phyloP scores from a whole-genome alignment of 2,797 vertebrate genomes.

The Pseudomugil gertrudae region DNA sequence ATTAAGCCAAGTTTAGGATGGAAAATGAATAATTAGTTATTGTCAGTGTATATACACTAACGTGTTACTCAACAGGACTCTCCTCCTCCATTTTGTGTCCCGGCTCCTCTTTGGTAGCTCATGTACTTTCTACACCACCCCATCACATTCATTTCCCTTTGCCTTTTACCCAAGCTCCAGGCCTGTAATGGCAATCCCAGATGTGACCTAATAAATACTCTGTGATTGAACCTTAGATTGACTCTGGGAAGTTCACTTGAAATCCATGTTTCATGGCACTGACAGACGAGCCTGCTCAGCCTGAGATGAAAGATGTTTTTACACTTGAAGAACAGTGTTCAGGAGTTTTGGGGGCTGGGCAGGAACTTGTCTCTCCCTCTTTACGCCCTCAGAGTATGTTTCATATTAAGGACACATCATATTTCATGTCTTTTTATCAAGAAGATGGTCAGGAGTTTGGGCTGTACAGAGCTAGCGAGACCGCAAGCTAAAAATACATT shows the following conservation, averaged over 20 bases:
- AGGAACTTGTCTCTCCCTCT: constrained; percentile 30
- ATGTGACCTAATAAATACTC: constrained; percentile 78
- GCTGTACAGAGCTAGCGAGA: constrained; percentile 47
- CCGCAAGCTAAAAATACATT: constrained; percentile 76
- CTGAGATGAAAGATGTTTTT: constrained; percentile 56
- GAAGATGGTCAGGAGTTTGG: constrained; percentile 64
- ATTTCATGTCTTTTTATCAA: constrained; percentile 80
- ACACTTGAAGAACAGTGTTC: constrained; percentile 48
- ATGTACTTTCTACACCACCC: constrained; percentile 36
- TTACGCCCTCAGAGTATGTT: constrained; percentile 55
- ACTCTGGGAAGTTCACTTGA: constrained; percentile 62
- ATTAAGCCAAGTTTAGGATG: constrained; percentile 4
- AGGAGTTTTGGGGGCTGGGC: constrained; percentile 17
- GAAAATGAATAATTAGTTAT: background rate
- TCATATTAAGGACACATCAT: constrained; percentile 76
- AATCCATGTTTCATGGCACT: constrained; percentile 61
- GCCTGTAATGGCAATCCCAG: constrained; percentile 70
- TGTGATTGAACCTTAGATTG: constrained; percentile 63
- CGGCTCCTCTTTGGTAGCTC: constrained; percentile 41
- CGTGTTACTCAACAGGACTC: constrained; percentile 27
- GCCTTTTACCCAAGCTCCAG: constrained; percentile 35
- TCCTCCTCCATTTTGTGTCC: constrained; percentile 40
- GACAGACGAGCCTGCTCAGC: constrained; percentile 44
- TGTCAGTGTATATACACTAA: constrained; percentile 10
- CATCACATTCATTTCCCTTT: constrained; percentile 55